phyloP scores from a whole-genome alignment of 2,797 vertebrate species.

The Anableps anableps region DNA sequence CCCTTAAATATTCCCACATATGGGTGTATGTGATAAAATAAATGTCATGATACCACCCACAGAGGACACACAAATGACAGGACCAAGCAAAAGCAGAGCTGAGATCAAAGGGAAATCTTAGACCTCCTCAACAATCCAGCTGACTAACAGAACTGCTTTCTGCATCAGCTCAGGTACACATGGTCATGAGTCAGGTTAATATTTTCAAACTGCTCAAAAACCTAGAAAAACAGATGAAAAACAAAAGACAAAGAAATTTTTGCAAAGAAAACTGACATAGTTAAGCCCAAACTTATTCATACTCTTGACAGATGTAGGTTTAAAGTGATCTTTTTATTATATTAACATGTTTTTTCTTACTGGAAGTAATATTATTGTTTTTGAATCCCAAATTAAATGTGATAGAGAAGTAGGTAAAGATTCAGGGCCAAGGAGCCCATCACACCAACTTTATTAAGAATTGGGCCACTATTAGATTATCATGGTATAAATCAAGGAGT shows the following conservation, averaged over 20 bases:
- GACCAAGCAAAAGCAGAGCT: background rate
- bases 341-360: background rate
- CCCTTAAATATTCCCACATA: background rate
- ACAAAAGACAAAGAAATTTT: background rate
- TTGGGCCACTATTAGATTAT: background rate
- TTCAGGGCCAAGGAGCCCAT: background rate
- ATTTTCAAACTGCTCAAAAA: background rate
- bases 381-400: background rate
- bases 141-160: background rate
- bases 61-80: background rate
- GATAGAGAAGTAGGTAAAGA: background rate
- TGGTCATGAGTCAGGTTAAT: constrained; percentile 1
- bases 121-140: constrained; percentile 1
- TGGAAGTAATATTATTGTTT: background rate
- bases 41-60: background rate
- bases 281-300: background rate
- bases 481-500: background rate
- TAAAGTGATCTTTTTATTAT: background rate
- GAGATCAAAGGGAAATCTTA: constrained; percentile 12
- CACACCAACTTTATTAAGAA: background rate
- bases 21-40: background rate
- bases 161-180: background rate
- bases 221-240: background rate
- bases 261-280: background rate
- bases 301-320: background rate